Evolutionary conservation across 2,113 vertebrate genomes (phyloP).

Genomic region (Colistium nudipinnis): DNA sequence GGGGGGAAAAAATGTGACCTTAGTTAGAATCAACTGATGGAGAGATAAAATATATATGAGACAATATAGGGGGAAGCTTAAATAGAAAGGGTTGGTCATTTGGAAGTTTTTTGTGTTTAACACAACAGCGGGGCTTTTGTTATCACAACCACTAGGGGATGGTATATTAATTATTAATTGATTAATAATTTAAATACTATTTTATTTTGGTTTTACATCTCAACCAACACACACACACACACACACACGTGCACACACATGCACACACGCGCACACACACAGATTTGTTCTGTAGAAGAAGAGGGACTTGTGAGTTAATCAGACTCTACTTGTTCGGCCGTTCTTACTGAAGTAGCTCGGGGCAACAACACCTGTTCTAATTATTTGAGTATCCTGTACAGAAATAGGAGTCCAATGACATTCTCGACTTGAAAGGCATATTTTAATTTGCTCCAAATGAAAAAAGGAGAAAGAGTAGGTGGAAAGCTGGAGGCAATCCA

Average conservation of each 20-base stretch:
- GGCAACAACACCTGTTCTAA: constrained; percentile 50
- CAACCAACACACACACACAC: neutral
- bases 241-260: neutral
- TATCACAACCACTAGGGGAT: too few relatives aligned
- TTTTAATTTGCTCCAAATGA: constrained; percentile 69
- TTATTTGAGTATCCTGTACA: constrained; percentile 57
- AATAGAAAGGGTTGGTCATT: too few relatives aligned
- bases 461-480: constrained; percentile 53
- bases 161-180: too few relatives aligned
- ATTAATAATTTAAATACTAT: too few relatives aligned
- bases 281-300: constrained; percentile 9
- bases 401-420: constrained; percentile 57
- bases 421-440: constrained; percentile 65
- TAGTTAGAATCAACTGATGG: too few relatives aligned
- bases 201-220: neutral
- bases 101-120: too few relatives aligned
- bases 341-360: constrained; percentile 32
- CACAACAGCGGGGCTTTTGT: too few relatives aligned
- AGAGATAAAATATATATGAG: too few relatives aligned
- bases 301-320: constrained; percentile 11
- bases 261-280: neutral
- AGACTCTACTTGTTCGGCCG: constrained; percentile 22
- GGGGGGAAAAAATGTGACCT: too few relatives aligned
- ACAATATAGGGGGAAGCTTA: too few relatives aligned
- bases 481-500: constrained; percentile 58